Base-by-base conservation (phyloP, 2,797 vertebrate species). In the Ctenosaura bakeri region DNA sequence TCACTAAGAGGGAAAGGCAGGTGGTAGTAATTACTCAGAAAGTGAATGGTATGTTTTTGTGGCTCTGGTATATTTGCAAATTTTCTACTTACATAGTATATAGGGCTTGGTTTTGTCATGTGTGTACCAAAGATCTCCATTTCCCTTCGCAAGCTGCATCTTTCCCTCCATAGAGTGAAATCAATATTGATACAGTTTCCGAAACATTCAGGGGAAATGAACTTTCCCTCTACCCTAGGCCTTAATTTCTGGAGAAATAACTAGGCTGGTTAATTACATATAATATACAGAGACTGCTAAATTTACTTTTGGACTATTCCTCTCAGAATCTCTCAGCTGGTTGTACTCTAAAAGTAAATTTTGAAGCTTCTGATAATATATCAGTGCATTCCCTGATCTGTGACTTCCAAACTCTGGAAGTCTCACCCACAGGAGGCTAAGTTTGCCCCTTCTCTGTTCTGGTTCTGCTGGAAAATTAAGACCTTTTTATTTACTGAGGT, bases 61-160 rank as follows among this genome's bases (percentile, higher is more conserved):
- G 88, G 85, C 38, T 94, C 92, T 88, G 92, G 82, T 90, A 90
- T 90, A 87, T 80, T 22, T 92, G 35, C 18, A 38, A 54, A 13
- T 13, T n/a, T 84, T 88, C 54, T 56, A 35, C 83, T 88, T 90
- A 88, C 88, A 88, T 84, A 56, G 52, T 84, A 79, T 81, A 77
- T 66, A 89, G 76, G 50, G 62, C 56, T 54, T 59, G 35, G n/a
- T 52, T 83, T 83, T 83, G 42, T 85, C n/a, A 64, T 83, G 62
- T 84, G 50, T 50, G 12, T 77, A 71, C 81, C 50, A 84, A 79
- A 89, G 73, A 69, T 78, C 50, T 71, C 20, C 7, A 35, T 32
- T 88, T 78, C 73, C 35, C 42, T 69, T 83, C 78, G 16, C 26
- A 88, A 90, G 35, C 22, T 32, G 35, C 35, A 78, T 54, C 26